Evolutionary conservation across 2,113 vertebrate genomes (phyloP).

Genomic region (Apodemus sylvaticus): DNA sequence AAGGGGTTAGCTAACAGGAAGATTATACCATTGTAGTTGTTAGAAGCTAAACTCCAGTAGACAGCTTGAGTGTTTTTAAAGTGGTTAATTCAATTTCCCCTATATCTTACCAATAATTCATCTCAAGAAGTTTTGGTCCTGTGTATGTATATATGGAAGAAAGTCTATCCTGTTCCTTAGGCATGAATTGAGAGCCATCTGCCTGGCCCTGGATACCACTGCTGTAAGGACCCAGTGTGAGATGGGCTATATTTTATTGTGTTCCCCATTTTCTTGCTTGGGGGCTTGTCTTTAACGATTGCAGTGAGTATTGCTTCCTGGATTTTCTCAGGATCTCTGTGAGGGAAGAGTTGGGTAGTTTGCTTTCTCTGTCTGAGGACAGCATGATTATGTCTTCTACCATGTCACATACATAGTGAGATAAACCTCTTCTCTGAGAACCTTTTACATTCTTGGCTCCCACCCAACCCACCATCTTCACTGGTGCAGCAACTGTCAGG

Average conservation of each 20-base stretch:
- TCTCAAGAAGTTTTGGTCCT: constrained; percentile 61
- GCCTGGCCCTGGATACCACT: not conserved
- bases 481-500: not conserved
- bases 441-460: not conserved
- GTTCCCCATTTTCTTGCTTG: not conserved
- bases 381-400: not conserved
- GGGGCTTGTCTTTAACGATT: not conserved
- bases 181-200: not conserved
- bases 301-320: not conserved
- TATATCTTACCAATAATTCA: constrained; percentile 65
- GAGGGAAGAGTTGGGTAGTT: not conserved
- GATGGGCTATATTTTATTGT: not conserved
- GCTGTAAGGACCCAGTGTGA: not conserved
- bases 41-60: constrained; percentile 48
- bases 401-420: not conserved
- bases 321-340: constrained; percentile 39
- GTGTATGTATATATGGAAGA: not conserved
- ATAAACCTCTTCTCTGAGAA: not conserved
- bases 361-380: not conserved
- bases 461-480: not conserved
- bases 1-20: constrained; percentile 61
- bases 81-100: constrained; percentile 60
- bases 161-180: not conserved
- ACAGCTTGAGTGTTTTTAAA: constrained; percentile 71
- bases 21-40: constrained; percentile 47